Base-by-base conservation (phyloP, 2,888 invertebrate genomes). In the Ichneumon xanthorius region DNA sequence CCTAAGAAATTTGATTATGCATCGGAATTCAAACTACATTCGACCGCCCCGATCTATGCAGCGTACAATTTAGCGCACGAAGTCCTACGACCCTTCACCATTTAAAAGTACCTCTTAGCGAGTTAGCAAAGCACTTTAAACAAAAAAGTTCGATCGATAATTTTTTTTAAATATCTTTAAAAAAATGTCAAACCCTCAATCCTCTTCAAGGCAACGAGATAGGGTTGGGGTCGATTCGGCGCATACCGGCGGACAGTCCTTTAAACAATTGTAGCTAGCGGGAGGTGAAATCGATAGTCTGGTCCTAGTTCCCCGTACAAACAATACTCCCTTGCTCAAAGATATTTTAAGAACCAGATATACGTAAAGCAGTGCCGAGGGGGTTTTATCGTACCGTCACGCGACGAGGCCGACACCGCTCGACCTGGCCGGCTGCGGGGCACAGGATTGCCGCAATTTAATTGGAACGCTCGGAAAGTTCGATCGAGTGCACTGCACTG, bases 381-480 rank as follows among this genome's bases (percentile, higher is more conserved):
- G 65, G 67, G 63, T 30, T n/a, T 73, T 63, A 75, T 73, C 58
- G 71, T 58, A 68, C 53, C 33, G 78, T 63, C 82, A 79, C 82
- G 78, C 80, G 83, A 80, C 75, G 70, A 75, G 53, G 61, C 61
- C 37, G 30, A 55, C 40, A 22, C 45, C 65, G 73, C 22, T 70
- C 68, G 83, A 83, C 63, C 71, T 40, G 53, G 50, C 14, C 40
- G 58, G 19, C 55, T 58, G 63, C 33, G 48, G 58, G 58, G 50
- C 65, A 45, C 73, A 40, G 19, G 30, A 73, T 37, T 72, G 68
- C 84, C 50, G 72, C 77, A 40, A 72, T 84, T 77, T 84, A 84
- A 84, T 84, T 84, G 80, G 80, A 76, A 77, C 84, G 80, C 72
- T 22, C 73, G 33, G 45, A 55, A 73, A 80, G 45, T 80, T 55